These are phyloP conservation scores for Mythimna vitellina DNA, from an alignment of 2,888 invertebrate species.

Conservation along the genomic window DNA sequence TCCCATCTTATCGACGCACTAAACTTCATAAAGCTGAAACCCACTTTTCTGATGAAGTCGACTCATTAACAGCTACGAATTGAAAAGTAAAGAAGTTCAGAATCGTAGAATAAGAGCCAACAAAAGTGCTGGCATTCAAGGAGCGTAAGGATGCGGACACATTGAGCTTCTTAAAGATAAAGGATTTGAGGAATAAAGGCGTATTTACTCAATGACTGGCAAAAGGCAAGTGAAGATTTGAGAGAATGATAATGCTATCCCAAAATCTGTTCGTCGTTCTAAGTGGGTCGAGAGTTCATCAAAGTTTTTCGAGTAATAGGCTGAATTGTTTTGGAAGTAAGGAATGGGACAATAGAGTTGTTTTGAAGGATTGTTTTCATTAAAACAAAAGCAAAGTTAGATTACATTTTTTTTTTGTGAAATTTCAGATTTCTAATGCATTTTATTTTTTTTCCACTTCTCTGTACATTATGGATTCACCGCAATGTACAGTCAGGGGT, in stretches of 20 bases:
- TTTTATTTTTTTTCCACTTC: no score
- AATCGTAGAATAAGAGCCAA: slow-evolving; percentile 57
- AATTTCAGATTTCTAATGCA: no score
- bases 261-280: slow-evolving; percentile 40
- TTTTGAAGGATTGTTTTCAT: slow-evolving; percentile 33
- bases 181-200: slow-evolving; percentile 49
- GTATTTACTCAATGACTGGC: slow-evolving; percentile 53
- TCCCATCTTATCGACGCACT: slow-evolving; percentile 31
- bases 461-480: no score
- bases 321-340: slow-evolving; percentile 32
- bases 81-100: slow-evolving; percentile 64
- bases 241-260: slow-evolving; percentile 48
- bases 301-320: slow-evolving; percentile 43
- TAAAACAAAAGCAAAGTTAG: slow-evolving; percentile 12
- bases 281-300: slow-evolving; percentile 43
- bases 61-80: slow-evolving; percentile 65
- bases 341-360: slow-evolving; percentile 25
- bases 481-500: no score
- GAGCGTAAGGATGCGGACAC: slow-evolving; percentile 49
- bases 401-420: slow-evolving; percentile 24
- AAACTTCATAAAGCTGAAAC: slow-evolving; percentile 32
- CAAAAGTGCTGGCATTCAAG: slow-evolving; percentile 58
- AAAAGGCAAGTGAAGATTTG: slow-evolving; percentile 51
- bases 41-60: slow-evolving; percentile 56
- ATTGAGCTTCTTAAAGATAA: slow-evolving; percentile 59